phyloP scores from a whole-genome alignment of 2,113 vertebrate species.

The Chaetura pelagica region DNA sequence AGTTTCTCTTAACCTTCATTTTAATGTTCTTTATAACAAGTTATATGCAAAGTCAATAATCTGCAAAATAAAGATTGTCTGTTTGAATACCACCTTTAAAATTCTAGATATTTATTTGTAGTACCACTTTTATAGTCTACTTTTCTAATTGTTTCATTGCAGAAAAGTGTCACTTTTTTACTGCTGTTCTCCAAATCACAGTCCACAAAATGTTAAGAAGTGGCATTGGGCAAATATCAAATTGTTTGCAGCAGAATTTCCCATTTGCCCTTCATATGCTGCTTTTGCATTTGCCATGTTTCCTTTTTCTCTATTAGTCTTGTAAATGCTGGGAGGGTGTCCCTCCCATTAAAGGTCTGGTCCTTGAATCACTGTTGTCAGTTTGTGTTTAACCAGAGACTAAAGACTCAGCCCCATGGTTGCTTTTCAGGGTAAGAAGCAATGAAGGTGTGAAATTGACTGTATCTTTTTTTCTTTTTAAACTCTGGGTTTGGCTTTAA shows the following conservation, averaged over 20 bases:
- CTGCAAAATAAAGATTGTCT: constrained; percentile 51
- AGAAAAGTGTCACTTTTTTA: background rate
- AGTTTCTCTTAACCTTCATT: constrained; percentile 80
- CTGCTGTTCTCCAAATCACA: background rate
- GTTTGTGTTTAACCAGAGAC: background rate
- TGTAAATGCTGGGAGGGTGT: background rate
- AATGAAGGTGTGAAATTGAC: background rate
- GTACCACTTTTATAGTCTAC: background rate
- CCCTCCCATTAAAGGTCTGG: background rate
- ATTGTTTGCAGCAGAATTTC: background rate
- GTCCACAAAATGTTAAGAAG: background rate
- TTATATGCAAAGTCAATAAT: constrained; percentile 47
- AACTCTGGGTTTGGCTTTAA: background rate
- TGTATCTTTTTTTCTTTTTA: background rate
- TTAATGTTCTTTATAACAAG: constrained; percentile 55
- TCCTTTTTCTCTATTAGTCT: background rate
- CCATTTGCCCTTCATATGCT: background rate
- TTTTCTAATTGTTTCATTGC: constrained; percentile 16
- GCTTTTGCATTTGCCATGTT: background rate
- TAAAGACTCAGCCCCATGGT: background rate
- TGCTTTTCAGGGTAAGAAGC: background rate
- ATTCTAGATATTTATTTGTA: constrained; percentile 61
- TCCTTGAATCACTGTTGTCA: background rate
- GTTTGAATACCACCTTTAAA: constrained; percentile 41
- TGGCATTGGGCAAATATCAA: background rate